phyloP scores from a whole-genome alignment of 2,113 vertebrate species.

The Hoplias malabaricus region DNA sequence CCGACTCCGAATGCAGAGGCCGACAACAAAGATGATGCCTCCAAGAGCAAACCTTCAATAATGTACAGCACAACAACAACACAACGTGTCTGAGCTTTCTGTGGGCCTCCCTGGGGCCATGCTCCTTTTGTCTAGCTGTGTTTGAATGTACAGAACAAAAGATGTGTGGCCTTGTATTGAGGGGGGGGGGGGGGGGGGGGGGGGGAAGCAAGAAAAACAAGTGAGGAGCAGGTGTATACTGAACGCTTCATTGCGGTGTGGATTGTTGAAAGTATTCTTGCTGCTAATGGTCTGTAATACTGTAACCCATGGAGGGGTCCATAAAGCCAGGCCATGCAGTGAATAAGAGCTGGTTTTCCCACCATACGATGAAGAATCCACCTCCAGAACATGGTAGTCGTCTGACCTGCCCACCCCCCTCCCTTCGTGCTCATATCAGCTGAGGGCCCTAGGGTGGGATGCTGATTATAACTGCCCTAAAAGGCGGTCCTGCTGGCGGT shows the following conservation, averaged over 20 bases:
- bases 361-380: not conserved
- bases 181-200: not conserved
- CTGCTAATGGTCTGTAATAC: constrained; percentile 65
- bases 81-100: constrained; percentile 26
- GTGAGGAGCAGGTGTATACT: constrained; percentile 52
- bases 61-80: constrained; percentile 28
- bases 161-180: not conserved
- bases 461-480: constrained; percentile 65
- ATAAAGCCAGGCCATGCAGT: constrained; percentile 63
- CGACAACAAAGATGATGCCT: constrained; percentile 42
- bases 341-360: constrained; percentile 52
- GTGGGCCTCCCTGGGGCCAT: constrained; percentile 32
- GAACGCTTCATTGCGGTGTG: constrained; percentile 45
- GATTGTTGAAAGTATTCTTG: constrained; percentile 61
- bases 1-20: constrained; percentile 46
- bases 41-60: constrained; percentile 40
- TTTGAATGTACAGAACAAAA: constrained; percentile 25
- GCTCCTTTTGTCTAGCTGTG: constrained; percentile 21
- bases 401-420: not conserved
- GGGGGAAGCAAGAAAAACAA: constrained; percentile 14
- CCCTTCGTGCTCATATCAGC: constrained; percentile 43
- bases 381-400: constrained; percentile 22
- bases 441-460: constrained; percentile 55
- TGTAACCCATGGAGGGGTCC: constrained; percentile 52
- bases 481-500: constrained; percentile 66